Conservation (phyloP, 2,797 vertebrate genomes). For the Gallinago stenura region DNA sequence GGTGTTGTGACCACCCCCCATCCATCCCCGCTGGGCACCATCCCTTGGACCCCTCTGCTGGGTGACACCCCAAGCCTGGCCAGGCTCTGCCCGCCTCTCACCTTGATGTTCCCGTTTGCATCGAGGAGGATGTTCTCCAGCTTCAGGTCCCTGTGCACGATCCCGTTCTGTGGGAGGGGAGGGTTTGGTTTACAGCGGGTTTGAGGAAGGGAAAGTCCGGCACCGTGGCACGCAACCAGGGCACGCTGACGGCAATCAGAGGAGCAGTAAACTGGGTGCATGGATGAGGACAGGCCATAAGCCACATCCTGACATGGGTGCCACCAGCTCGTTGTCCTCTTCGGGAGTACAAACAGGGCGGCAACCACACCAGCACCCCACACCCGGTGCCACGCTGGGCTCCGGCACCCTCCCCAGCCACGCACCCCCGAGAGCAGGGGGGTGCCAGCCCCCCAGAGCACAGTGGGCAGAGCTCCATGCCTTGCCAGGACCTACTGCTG, state of each 20-base stretch:
- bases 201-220: neutral
- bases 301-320: neutral
- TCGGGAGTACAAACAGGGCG: fast-evolving
- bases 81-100: constrained; percentile 62
- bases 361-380: fast-evolving
- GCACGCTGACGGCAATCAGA: fast-evolving
- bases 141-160: constrained; percentile 97
- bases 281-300: neutral
- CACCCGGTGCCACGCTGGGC: fast-evolving
- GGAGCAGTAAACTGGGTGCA: neutral
- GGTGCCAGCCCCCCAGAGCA: neutral
- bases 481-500: neutral
- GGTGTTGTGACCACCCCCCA: fast-evolving
- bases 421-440: fast-evolving
- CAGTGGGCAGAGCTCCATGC: fast-evolving
- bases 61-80: fast-evolving
- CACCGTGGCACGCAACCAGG: fast-evolving
- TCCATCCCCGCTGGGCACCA: fast-evolving
- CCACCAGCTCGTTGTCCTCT: neutral
- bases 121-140: constrained; percentile 98
- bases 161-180: constrained; percentile 84
- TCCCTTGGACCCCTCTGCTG: fast-evolving
- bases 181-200: fast-evolving
- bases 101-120: constrained; percentile 91
- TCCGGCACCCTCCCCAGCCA: neutral